Base-by-base conservation (phyloP, 2,888 invertebrate species). In the Cyclophora punctaria region DNA sequence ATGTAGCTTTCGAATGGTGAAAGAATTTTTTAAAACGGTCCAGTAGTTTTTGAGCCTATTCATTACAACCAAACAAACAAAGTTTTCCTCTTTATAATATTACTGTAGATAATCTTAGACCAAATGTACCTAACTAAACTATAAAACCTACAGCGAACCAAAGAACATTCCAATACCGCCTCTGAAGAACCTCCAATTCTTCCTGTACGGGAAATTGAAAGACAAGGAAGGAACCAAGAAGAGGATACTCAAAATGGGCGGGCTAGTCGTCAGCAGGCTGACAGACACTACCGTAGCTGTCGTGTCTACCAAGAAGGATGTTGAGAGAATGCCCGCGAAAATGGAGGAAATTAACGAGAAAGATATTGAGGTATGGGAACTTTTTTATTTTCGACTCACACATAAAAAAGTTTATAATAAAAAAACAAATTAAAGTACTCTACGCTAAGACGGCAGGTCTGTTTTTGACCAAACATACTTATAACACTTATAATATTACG, bases 121-220 rank as follows among this genome's bases (percentile, higher is more conserved):
- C 20, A 20, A 20, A 20, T 20, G 20, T 37, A 37, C 37, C 37
- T 37, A 37, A 3, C 37, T 4, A 37, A 37, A 37, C 37, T 45
- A 33, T 49, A 34, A 45, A 46, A 50, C 54, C 58, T 62, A 34
- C 58, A 91, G 94, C 2, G 91, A 93, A 0, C 93, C 92, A 75
- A 90, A 94, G 46, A 88, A 91, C 59, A 82, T 91, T 34, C 91
- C 90, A n/a, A 77, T 88, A 4, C 93, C 93, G 2, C 92, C 95
- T 1, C 75, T 98, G 33, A 94, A 93, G 63, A 92, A 94, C 55
- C 91, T 97, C 78, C 92, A 93, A 67, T 95, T 98, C 79, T 92
- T 92, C 42, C 72, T 96, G 34, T 81, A 92, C 48, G 92, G 93
- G 0, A 86, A 90, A 50, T 77, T 90, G 40, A 75, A 89, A 4